Conservation (phyloP, 2,888 invertebrate genomes). For the Sylvicola fuscatus region DNA sequence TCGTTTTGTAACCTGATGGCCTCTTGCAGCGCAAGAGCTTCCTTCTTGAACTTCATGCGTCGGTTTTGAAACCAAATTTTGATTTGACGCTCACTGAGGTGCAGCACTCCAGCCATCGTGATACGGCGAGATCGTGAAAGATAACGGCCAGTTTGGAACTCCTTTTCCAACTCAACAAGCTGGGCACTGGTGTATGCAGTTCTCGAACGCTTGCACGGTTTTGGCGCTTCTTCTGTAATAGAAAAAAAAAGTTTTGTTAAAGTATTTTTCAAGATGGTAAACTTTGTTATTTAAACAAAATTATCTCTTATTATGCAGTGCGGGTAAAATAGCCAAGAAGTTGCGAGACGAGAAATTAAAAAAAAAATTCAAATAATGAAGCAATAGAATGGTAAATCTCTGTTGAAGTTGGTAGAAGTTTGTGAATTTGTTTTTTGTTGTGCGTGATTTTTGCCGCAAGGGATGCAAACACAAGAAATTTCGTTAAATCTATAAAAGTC, state of each 20-base stretch:
- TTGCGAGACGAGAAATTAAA: too few relatives aligned
- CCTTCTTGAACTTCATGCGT: slow-evolving; percentile 64
- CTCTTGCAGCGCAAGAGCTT: slow-evolving; percentile 9
- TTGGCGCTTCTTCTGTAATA: too few relatives aligned
- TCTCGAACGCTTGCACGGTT: slow-evolving; percentile 55
- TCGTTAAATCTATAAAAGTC: too few relatives aligned
- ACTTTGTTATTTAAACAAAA: too few relatives aligned
- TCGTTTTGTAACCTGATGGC: too few relatives aligned
- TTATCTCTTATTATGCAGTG: too few relatives aligned
- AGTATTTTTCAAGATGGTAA: too few relatives aligned
- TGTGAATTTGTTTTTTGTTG: slow-evolving; percentile 3
- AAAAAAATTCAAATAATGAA: background rate
- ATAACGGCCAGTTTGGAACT: slow-evolving; percentile 91
- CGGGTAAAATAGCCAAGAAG: too few relatives aligned
- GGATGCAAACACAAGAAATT: too few relatives aligned
- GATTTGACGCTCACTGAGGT: slow-evolving; percentile 69
- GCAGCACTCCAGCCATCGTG: slow-evolving; percentile 85
- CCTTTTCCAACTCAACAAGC: slow-evolving; percentile 85
- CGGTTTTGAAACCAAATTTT: slow-evolving; percentile 75
- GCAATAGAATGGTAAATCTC: slow-evolving; percentile 4
- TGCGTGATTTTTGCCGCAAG: slow-evolving; percentile 2
- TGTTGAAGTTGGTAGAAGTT: slow-evolving; percentile 4
- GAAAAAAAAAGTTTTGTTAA: too few relatives aligned
- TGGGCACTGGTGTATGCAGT: slow-evolving; percentile 93
- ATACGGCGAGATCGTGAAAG: slow-evolving; percentile 79